Evolutionary conservation across 2,113 vertebrate genomes (phyloP).

Genomic region (Pygoscelis antarcticus): DNA sequence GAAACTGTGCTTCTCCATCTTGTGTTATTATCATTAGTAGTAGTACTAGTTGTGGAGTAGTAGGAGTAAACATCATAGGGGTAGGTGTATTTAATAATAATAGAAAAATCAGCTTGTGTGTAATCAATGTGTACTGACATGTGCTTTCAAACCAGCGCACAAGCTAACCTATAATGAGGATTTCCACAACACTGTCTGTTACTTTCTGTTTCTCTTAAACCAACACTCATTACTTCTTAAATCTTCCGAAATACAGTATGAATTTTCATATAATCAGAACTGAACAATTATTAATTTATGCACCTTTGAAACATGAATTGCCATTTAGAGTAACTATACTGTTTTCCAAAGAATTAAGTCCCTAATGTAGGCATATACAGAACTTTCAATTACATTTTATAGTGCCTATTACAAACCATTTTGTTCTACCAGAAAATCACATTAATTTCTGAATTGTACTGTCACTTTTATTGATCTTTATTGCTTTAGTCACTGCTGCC

Average conservation of each 20-base stretch:
- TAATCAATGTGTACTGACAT: neutral
- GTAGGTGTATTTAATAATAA: neutral
- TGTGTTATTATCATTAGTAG: neutral
- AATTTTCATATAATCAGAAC: conserved; percentile 18
- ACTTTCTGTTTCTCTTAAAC: neutral
- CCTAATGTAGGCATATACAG: neutral
- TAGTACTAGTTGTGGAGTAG: neutral
- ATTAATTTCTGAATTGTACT: conserved; percentile 25
- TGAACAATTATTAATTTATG: conserved; percentile 40
- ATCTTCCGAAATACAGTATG: neutral
- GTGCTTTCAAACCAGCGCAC: neutral
- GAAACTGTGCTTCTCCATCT: neutral
- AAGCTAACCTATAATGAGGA: neutral
- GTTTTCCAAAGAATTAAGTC: conserved; percentile 14
- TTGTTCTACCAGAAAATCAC: neutral
- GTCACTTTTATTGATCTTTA: conserved; percentile 39
- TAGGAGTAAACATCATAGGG: neutral
- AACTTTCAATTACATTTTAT: conserved; percentile 23
- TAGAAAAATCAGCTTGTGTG: neutral
- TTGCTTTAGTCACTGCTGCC: conserved; percentile 24
- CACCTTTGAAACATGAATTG: conserved; percentile 26
- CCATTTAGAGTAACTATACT: neutral
- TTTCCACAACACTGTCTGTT: neutral
- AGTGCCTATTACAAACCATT: conserved; percentile 25
- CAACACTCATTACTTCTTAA: neutral